Evolutionary conservation across 2,113 vertebrate species (phyloP).

Genomic region (Laticauda colubrina): DNA sequence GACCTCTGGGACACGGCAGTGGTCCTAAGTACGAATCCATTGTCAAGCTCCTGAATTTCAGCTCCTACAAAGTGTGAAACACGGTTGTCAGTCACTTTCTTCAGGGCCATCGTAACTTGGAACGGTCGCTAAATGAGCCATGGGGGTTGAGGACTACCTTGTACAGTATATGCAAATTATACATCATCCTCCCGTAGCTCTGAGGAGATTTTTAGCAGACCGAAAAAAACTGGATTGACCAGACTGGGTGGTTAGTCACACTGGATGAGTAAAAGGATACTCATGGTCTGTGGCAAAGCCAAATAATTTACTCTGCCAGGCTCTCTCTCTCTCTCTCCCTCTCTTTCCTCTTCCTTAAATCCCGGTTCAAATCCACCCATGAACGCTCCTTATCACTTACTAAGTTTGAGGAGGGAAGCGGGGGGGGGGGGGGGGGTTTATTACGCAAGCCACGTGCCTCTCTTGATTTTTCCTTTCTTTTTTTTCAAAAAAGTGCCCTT

Average conservation of each 20-base stretch:
- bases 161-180: background rate
- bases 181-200: background rate
- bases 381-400: background rate
- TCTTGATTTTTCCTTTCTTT: background rate
- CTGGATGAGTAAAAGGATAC: background rate
- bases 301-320: background rate
- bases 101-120: no score
- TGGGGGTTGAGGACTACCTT: no score
- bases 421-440: rapidly evolving
- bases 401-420: background rate
- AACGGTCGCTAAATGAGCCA: no score
- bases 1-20: no score
- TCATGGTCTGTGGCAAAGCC: background rate
- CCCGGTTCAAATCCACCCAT: background rate
- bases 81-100: no score
- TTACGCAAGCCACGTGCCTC: background rate
- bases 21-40: no score
- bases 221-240: background rate
- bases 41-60: no score
- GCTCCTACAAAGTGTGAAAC: no score
- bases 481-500: background rate
- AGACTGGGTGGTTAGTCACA: background rate
- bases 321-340: no score
- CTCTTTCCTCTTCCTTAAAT: background rate
- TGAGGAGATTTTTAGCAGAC: background rate